Conservation (phyloP, 1,140 invertebrate species). For the Melanaphis sacchari region DNA sequence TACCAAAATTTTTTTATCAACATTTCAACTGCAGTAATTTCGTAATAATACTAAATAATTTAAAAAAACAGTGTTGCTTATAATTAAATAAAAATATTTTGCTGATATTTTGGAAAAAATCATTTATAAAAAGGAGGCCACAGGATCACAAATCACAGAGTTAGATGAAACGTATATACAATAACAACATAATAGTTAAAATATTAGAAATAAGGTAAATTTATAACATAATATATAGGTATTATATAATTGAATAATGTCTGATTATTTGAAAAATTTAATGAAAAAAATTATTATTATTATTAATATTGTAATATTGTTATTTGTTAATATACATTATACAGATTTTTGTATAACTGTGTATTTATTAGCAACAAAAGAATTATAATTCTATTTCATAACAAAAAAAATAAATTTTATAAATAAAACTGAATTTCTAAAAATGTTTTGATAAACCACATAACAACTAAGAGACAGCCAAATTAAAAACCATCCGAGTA, state of each 20-base stretch:
- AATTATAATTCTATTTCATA: background rate
- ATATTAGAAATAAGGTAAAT: background rate
- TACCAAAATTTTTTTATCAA: background rate
- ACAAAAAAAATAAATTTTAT: background rate
- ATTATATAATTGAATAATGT: background rate
- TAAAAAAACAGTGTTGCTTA: background rate
- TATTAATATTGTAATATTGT: background rate
- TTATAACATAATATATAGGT: too few relatives aligned
- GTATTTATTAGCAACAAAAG: background rate
- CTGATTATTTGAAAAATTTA: background rate
- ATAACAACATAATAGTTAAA: background rate
- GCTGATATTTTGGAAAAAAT: background rate
- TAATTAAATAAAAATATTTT: background rate
- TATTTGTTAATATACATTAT: background rate
- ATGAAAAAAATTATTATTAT: too few relatives aligned
- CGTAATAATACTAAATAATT: background rate
- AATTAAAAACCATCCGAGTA: background rate
- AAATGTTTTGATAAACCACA: background rate
- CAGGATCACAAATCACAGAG: background rate
- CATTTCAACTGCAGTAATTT: background rate
- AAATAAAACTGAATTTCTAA: background rate
- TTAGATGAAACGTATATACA: background rate
- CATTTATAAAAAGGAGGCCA: background rate
- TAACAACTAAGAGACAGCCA: background rate
- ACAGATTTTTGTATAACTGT: background rate